Evolutionary conservation across 2,113 vertebrate genomes (phyloP).

Genomic region (Heterocephalus glaber): DNA sequence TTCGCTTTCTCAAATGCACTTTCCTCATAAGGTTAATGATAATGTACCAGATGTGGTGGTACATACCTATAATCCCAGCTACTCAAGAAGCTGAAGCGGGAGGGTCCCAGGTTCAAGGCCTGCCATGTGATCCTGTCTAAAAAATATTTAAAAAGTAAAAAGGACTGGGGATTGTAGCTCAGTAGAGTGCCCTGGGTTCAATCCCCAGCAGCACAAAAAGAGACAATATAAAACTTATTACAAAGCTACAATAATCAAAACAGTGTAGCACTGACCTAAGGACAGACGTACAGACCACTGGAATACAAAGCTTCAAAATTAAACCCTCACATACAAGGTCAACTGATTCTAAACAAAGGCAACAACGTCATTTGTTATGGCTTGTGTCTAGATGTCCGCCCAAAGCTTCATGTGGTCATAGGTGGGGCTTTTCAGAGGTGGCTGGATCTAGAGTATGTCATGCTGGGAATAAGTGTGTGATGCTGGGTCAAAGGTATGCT

Average conservation of each 20-base stretch:
- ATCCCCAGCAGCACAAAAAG: neutral
- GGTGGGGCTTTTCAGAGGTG: neutral
- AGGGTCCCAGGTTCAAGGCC: neutral
- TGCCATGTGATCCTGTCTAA: neutral
- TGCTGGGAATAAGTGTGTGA: neutral
- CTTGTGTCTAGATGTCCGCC: neutral
- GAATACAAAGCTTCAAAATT: neutral
- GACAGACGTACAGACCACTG: neutral
- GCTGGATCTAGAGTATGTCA: neutral
- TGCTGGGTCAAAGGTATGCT: neutral
- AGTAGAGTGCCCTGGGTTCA: neutral
- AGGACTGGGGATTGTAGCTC: neutral
- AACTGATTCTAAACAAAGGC: neutral
- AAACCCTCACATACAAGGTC: neutral
- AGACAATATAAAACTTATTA: neutral
- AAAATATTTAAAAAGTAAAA: neutral
- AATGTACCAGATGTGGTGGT: neutral
- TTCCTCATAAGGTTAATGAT: neutral
- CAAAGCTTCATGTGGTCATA: neutral
- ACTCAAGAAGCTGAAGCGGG: neutral
- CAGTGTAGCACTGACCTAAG: neutral
- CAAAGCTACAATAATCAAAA: neutral
- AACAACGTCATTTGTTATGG: neutral
- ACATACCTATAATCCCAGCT: neutral
- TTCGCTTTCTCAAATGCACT: slow-evolving; percentile 21